Evolutionary conservation across 2,797 vertebrate genomes (phyloP), one percentile per base, ranked within the genome.

Genomic region (Pseudochirops corinnae): DNA sequence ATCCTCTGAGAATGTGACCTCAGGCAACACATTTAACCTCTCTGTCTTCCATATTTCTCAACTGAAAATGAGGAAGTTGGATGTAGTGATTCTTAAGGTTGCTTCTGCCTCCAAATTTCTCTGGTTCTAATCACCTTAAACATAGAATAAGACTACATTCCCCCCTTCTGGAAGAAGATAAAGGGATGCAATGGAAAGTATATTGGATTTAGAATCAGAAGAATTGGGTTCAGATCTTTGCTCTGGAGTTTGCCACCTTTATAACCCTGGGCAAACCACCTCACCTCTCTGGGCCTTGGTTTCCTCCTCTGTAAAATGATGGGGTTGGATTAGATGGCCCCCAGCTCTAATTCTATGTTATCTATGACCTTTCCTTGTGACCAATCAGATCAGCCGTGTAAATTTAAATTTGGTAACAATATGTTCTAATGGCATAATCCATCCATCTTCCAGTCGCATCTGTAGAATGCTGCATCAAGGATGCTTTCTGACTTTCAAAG

Each of bases 401-500:
- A 82, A 87, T 50, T 28, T 87, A 87, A 46, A 11, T 50, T 46
- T 24, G 50, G 74, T 87, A 26, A 46, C 24, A 50, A 87, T 46
- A 87, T 50, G 74, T 39, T 50, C 74, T 50, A 46, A 24, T 87
- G 39, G 9, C 39, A 87, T 87, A 50, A 50, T 87, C 74, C 74
- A 50, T 87, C 10, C 39, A 50, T 46, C 74, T 87, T 50, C 74
- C 26, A 46, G 74, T 26, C 74, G 50, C 39, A 87, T 39, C 74
- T 87, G 24, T 87, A 50, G 39, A 50, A 87, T 5, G 21, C 39
- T 50, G 39, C 39, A 50, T 87, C 74, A 46, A 87, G 39, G 74
- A 62, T 93, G 87, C 91, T 82, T 74, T 93, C 46, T 16, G 55
- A 14, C n/a, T 57, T 55, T 50, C 90, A 90, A 96, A 95, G 53